Evolutionary conservation across 1,140 invertebrate species (phyloP), one percentile per base, ranked within the genome.

Genomic region (Octopus bimaculoides): DNA sequence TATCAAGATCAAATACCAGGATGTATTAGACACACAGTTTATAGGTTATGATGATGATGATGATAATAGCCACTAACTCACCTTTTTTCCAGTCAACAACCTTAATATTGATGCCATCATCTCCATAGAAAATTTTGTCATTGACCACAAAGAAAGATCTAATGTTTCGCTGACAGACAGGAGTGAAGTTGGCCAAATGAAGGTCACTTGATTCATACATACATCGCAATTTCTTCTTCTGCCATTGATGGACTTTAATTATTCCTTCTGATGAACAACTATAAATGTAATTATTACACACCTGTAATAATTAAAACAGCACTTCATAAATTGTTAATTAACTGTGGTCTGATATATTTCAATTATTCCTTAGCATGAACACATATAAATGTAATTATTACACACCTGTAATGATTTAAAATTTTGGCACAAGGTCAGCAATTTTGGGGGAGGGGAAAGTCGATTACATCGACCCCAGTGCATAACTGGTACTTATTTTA

Each of bases 51-150:
- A 41, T 41, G 26, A 41, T 41, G 26, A 41, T 41, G 26, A 41
- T 41, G 26, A 41, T 41, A 41, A 41, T 41, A 3, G 26, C 26
- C 3, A 41, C 26, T 41, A 41, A 54, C 75, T 78, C 77, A 88
- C 88, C 86, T 85, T 82, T 85, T 80, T 85, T 88, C 88, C 88
- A 89, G 66, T 86, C 76, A 4, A 89, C 54, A n/a, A 84, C 78
- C 80, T 89, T 89, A 8, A 89, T 77, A 78, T 89, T 89, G 9
- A 85, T 78, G 9, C 86, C 86, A 83, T 88, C 88, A 79, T 89
- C 88, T 4, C 88, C 88, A 82, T 84, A 85, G 71, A 80, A 83
- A 5, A 88, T 71, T 2, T 73, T 77, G 7, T 85, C 73, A 10
- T 80, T 76, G 17, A 12, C 56, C 4, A 82, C 81, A 10, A 75